Conservation (phyloP, 1,140 invertebrate genomes). For the Papilio helenus region DNA sequence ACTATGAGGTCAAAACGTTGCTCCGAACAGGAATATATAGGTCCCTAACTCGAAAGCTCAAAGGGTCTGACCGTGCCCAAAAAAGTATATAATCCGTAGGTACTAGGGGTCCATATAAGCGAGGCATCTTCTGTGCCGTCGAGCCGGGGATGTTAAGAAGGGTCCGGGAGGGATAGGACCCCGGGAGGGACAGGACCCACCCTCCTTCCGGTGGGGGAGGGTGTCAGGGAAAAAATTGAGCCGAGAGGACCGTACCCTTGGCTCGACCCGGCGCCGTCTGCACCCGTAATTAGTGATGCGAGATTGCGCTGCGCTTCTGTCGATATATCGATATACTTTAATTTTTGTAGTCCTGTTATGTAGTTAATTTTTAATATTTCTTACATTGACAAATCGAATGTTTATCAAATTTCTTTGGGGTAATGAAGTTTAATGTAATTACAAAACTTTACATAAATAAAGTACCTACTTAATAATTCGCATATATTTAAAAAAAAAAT, state of each 20-base stretch:
- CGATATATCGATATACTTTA: conserved; percentile 55
- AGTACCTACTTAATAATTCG: too few relatives aligned
- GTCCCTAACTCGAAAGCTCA: conserved; percentile 71
- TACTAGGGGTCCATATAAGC: conserved; percentile 77
- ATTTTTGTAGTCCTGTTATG: not conserved
- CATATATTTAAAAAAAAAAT: too few relatives aligned
- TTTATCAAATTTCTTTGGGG: too few relatives aligned
- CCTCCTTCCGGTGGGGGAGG: conserved; percentile 70
- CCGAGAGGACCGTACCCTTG: conserved; percentile 73
- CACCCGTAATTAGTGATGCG: conserved; percentile 79
- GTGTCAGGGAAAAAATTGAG: conserved; percentile 79
- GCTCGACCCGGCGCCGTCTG: conserved; percentile 76
- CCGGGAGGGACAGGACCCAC: conserved; percentile 66
- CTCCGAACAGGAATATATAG: conserved; percentile 75
- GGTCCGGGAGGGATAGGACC: conserved; percentile 71
- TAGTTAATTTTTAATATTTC: too few relatives aligned
- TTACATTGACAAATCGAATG: too few relatives aligned
- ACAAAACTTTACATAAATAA: too few relatives aligned
- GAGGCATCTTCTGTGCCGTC: conserved; percentile 76
- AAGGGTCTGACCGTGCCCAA: conserved; percentile 77
- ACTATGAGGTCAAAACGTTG: conserved; percentile 62
- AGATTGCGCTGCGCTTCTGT: conserved; percentile 56
- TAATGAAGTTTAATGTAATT: too few relatives aligned
- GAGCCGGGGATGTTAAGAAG: conserved; percentile 80
- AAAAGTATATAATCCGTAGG: conserved; percentile 80